Evolutionary conservation across 2,113 vertebrate species (phyloP).

Genomic region (Actinemys pallida): DNA sequence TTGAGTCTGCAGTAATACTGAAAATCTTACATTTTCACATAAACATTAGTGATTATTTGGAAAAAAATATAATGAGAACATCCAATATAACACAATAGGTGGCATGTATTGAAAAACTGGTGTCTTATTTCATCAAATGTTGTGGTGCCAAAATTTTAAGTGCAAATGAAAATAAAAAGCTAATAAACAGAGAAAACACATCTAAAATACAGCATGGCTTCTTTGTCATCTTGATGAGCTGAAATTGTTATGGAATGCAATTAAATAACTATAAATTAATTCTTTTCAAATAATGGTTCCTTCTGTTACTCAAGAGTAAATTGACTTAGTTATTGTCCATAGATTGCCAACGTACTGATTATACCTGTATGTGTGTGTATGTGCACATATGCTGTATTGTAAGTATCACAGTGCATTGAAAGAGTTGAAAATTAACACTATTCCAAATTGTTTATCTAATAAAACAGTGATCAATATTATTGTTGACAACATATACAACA

Average conservation of each 20-base stretch:
- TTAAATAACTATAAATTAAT: not conserved
- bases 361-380: not conserved
- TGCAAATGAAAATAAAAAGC: not conserved
- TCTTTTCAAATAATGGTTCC: not conserved
- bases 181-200: not conserved
- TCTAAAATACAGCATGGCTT: not conserved
- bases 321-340: not conserved
- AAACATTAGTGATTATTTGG: not conserved
- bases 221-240: not conserved
- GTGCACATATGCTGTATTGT: not conserved
- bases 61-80: not conserved
- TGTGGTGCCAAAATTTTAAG: not conserved
- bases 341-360: not conserved
- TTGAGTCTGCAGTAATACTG: not conserved
- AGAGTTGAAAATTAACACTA: slow-evolving; percentile 15
- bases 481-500: not conserved
- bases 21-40: not conserved
- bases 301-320: not conserved
- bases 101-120: not conserved
- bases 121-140: not conserved
- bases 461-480: slow-evolving; percentile 13
- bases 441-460: not conserved
- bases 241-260: not conserved
- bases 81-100: not conserved
- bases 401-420: not conserved